phyloP scores from a whole-genome alignment of 1,140 invertebrate genomes.

The Drosophila ercepeae region DNA sequence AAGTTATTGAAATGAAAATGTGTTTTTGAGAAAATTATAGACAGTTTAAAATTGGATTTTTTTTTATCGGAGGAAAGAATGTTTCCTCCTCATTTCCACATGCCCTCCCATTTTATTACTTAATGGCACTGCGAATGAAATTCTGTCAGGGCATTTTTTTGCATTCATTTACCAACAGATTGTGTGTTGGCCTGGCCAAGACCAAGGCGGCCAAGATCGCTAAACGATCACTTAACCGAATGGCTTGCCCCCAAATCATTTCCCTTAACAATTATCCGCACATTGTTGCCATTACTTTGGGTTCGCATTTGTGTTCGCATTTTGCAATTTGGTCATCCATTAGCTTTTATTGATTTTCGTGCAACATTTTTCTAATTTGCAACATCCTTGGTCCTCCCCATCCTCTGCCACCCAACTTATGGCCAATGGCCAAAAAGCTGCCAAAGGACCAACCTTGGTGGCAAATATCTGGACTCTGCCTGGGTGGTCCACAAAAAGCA shows the following conservation, averaged over 20 bases:
- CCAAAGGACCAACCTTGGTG: conserved; percentile 51
- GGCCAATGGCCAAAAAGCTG: conserved; percentile 4
- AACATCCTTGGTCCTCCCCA: conserved; percentile 11
- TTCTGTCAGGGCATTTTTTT: conserved; percentile 19
- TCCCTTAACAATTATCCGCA: conserved; percentile 46
- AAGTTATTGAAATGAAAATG: not conserved
- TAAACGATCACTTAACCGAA: conserved; percentile 45
- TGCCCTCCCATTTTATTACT: conserved; percentile 19
- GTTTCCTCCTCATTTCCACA: conserved; percentile 18
- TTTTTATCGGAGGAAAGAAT: conserved; percentile 2
- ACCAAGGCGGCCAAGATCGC: conserved; percentile 23
- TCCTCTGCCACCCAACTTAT: not conserved
- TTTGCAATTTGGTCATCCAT: conserved; percentile 64
- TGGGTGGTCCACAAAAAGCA: conserved; percentile 57
- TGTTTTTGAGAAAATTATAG: not conserved
- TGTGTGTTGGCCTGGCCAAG: not conserved
- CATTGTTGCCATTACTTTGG: conserved; percentile 37
- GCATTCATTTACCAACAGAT: conserved; percentile 32
- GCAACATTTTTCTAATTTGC: conserved; percentile 77
- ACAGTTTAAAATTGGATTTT: not conserved
- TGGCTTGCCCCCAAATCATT: conserved; percentile 30
- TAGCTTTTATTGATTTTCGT: conserved; percentile 75
- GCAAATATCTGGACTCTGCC: conserved; percentile 56
- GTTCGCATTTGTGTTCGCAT: conserved; percentile 8
- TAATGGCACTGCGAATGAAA: conserved; percentile 16